phyloP scores from a whole-genome alignment of 53 echinoderm and acorn worm species.

The Luidia sarsii region DNA sequence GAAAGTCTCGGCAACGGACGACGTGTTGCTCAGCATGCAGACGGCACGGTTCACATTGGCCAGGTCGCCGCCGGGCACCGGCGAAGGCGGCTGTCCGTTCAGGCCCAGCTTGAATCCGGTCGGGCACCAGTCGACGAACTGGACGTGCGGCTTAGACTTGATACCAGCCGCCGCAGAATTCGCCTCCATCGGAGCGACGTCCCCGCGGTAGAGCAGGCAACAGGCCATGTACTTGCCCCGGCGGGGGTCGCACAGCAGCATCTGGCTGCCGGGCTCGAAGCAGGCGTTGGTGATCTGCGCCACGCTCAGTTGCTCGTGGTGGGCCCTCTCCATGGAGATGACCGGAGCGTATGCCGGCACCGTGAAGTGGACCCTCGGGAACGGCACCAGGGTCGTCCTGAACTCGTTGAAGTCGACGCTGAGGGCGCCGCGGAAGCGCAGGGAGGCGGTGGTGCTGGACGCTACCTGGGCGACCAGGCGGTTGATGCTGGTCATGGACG shows the following conservation, averaged over 20 bases:
- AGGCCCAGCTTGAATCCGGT: slow-evolving; percentile 90
- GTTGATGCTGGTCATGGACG: slow-evolving; percentile 73
- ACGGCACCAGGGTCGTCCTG: slow-evolving; percentile 66
- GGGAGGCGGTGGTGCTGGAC: slow-evolving; percentile 82
- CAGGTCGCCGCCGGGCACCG: slow-evolving; percentile 82
- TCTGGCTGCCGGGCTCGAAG: slow-evolving; percentile 94
- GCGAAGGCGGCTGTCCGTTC: slow-evolving; percentile 83
- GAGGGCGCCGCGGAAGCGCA: slow-evolving; percentile 75
- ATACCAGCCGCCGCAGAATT: slow-evolving; percentile 80
- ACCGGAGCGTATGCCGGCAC: slow-evolving; percentile 72
- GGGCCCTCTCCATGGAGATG: slow-evolving; percentile 68
- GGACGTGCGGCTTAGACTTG: slow-evolving; percentile 77
- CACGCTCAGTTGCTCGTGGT: slow-evolving; percentile 84
- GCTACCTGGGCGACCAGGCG: slow-evolving; percentile 58
- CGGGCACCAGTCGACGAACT: slow-evolving; percentile 91
- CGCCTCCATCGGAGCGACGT: slow-evolving; percentile 82
- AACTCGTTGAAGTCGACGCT: slow-evolving; percentile 58
- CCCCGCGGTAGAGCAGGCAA: slow-evolving; percentile 78
- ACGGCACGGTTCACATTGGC: slow-evolving; percentile 91
- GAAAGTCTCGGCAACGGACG: slow-evolving; percentile 86
- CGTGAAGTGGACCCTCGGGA: slow-evolving; percentile 76
- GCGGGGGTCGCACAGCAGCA: slow-evolving; percentile 94
- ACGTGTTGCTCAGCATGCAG: slow-evolving; percentile 93
- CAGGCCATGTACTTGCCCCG: slow-evolving; percentile 96
- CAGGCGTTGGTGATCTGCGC: slow-evolving; percentile 83